Conservation (phyloP, 2,113 vertebrate species). For the Miniopterus natalensis region DNA sequence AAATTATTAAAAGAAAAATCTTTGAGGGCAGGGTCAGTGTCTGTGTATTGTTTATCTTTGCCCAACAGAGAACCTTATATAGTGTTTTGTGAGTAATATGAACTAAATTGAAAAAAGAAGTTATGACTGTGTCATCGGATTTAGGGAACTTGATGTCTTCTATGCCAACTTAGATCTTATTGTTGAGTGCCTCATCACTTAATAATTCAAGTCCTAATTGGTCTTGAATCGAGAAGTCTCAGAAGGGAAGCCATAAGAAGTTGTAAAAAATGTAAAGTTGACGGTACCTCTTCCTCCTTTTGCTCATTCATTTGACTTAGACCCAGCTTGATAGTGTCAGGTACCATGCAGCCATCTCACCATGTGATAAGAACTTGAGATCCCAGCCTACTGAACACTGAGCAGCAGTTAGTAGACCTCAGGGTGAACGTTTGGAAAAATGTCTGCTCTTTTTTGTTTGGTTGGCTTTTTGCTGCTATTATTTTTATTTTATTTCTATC, state of each 20-base stretch:
- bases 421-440: neutral
- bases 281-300: neutral
- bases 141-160: neutral
- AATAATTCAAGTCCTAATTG: neutral
- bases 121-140: neutral
- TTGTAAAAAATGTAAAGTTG: neutral
- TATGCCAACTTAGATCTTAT: neutral
- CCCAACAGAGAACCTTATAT: neutral
- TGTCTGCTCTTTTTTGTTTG: neutral
- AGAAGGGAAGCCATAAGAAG: neutral
- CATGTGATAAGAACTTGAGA: neutral
- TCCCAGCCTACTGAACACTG: neutral
- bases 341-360: neutral
- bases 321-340: neutral
- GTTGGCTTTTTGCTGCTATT: neutral
- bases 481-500: neutral
- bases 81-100: neutral
- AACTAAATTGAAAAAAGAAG: neutral
- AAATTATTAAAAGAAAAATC: neutral
- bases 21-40: neutral
- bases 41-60: neutral
- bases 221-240: neutral
- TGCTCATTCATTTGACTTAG: conserved; percentile 49
- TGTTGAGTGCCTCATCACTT: neutral
- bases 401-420: neutral